phyloP scores from a whole-genome alignment of 1,140 invertebrate species.

The Zophobas morio region DNA sequence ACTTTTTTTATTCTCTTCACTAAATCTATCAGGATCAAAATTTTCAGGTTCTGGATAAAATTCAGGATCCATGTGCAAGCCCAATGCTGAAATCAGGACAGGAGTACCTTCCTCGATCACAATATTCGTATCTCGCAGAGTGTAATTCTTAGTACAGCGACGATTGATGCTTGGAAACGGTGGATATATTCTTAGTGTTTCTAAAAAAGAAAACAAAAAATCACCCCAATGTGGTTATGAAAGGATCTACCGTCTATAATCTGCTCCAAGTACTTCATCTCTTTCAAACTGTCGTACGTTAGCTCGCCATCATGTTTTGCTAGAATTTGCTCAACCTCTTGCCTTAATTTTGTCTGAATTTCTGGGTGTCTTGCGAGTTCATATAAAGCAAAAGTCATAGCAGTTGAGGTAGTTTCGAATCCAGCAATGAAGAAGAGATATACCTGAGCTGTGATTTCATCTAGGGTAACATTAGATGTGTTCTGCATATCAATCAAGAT shows the following conservation, averaged over 20 bases:
- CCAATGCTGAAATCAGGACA: constrained; percentile 72
- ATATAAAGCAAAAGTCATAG: constrained; percentile 68
- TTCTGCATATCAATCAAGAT: constrained; percentile 67
- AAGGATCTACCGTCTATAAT: constrained; percentile 66
- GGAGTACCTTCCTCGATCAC: constrained; percentile 70
- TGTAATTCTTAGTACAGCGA: constrained; percentile 67
- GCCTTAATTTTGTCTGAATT: constrained; percentile 67
- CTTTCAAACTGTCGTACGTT: constrained; percentile 71
- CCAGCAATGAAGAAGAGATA: constrained; percentile 76
- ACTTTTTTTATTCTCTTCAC: constrained; percentile 44
- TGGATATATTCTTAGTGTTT: constrained; percentile 70
- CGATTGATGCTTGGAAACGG: constrained; percentile 67
- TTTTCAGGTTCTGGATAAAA: constrained; percentile 76
- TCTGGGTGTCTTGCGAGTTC: constrained; percentile 67
- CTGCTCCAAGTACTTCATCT: constrained; percentile 72
- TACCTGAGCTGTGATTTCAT: constrained; percentile 70
- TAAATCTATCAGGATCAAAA: constrained; percentile 72
- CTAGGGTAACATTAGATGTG: neutral
- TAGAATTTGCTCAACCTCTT: constrained; percentile 67
- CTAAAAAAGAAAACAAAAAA: constrained; percentile 46
- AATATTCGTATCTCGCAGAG: constrained; percentile 67
- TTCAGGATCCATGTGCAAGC: constrained; percentile 73
- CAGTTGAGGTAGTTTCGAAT: constrained; percentile 68
- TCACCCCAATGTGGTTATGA: neutral
- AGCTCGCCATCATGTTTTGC: constrained; percentile 67